Evolutionary conservation across 1,140 invertebrate genomes (phyloP), one percentile per base, ranked within the genome.

Genomic region (Cotesia typhae): DNA sequence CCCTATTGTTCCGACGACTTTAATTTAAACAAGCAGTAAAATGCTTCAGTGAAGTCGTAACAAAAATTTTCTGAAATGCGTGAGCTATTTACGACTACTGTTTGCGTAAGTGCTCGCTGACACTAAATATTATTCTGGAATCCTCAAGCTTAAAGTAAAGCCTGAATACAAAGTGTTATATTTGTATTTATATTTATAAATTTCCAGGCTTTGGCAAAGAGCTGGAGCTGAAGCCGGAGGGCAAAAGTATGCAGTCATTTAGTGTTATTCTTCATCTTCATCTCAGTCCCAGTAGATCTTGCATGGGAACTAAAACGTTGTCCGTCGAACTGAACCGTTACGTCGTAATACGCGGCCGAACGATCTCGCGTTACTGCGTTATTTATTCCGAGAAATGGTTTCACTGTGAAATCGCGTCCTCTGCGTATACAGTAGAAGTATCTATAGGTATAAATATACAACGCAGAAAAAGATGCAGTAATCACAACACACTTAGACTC

Each of bases 311-410:
- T 28, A 28, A 28, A 28, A 69, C 52, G 51, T 69, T 47, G 72
- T 70, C 57, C 75, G 70, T 67, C 65, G 66, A 73, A 61, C 67
- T 47, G 60, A 63, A 73, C 76, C 76, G 76, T 77, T 77, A 77
- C 67, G 76, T 77, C 73, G 76, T 77, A 75, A 74, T 52, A 73
- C 57, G 65, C 70, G 72, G 74, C 63, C 72, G 70, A 75, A 75
- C 74, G 70, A 77, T 74, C 67, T 41, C 53, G 59, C 36, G 12
- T 7, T 14, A 55, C 60, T 47, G 76, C 73, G 67, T 74, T 74
- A 72, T 71, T 73, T 75, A 73, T 72, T 75, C 76, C 63, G 59
- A 67, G 71, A 77, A 77, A 72, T 41, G 41, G 37, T 74, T 74
- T 74, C 35, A 71, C 61, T 41, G 65, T 53, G 70, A 71, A 71